Conservation (phyloP, 2,797 vertebrate species). For the Glossophaga mutica region DNA sequence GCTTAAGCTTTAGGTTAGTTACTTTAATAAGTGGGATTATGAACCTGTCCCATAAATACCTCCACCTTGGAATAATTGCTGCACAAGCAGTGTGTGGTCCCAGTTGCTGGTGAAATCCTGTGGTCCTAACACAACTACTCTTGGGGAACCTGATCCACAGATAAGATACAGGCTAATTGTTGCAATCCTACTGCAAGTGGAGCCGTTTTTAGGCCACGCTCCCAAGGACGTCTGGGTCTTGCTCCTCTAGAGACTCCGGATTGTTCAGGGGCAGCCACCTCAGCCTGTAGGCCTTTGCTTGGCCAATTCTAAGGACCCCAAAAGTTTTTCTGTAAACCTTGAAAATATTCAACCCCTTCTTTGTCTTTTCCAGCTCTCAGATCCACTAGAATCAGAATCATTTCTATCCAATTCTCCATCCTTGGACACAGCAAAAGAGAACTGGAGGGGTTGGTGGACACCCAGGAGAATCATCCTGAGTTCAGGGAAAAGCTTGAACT, state of each 20-base stretch:
- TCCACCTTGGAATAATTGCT: slow-evolving; percentile 74
- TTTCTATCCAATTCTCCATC: neutral
- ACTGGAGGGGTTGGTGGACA: neutral
- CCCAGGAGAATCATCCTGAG: neutral
- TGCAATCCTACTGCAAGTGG: slow-evolving; percentile 66
- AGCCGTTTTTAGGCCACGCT: neutral
- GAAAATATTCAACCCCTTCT: neutral
- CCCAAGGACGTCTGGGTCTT: neutral
- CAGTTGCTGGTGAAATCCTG: slow-evolving; percentile 71
- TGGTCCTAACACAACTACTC: slow-evolving; percentile 70
- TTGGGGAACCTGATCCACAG: slow-evolving; percentile 6
- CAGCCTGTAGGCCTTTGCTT: neutral
- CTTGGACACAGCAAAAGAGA: neutral
- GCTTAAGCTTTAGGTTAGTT: slow-evolving; percentile 35
- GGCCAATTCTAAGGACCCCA: neutral
- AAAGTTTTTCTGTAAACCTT: neutral
- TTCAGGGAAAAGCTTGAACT: neutral
- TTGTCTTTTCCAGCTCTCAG: neutral
- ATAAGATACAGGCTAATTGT: slow-evolving; percentile 33
- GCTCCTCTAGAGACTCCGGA: neutral
- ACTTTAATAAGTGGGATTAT: slow-evolving; percentile 74
- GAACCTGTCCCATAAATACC: slow-evolving; percentile 57
- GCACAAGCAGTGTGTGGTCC: slow-evolving; percentile 68
- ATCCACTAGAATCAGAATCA: neutral
- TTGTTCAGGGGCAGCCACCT: neutral